Evolutionary conservation across 2,888 invertebrate species (phyloP).

Genomic region (Drosophila villosipedis): DNA sequence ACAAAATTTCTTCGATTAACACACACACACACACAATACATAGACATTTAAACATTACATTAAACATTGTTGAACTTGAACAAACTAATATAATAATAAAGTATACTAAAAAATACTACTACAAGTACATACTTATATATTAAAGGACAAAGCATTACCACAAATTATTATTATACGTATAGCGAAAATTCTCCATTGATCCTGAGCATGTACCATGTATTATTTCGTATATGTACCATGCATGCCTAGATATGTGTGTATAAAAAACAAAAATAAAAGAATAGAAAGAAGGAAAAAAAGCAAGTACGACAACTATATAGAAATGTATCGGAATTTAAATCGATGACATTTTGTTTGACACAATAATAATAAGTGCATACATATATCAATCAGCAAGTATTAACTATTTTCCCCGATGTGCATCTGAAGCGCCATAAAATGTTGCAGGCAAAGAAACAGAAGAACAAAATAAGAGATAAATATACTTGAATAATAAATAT

Average conservation of each 20-base stretch:
- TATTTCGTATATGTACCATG: constrained; percentile 71
- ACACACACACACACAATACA: constrained; percentile 24
- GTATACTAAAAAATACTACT: constrained; percentile 42
- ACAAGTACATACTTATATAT: constrained; percentile 45
- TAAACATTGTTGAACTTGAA: constrained; percentile 72
- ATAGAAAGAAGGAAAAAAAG: constrained; percentile 4
- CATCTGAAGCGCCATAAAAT: constrained; percentile 63
- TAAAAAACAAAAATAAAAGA: constrained; percentile 29
- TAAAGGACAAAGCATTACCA: constrained; percentile 58
- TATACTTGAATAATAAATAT: constrained; percentile 46
- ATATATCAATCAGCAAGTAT: constrained; percentile 68
- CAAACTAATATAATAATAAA: constrained; percentile 52
- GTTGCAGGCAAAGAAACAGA: constrained; percentile 43
- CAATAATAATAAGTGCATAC: constrained; percentile 37
- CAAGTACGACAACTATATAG: constrained; percentile 28
- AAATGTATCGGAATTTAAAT: constrained; percentile 52
- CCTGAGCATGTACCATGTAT: constrained; percentile 64
- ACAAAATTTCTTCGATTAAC: constrained; percentile 50
- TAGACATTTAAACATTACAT: constrained; percentile 34
- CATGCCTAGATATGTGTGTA: constrained; percentile 49
- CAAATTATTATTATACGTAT: constrained; percentile 69
- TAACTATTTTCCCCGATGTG: constrained; percentile 64
- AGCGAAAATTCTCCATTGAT: constrained; percentile 73
- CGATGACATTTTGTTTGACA: constrained; percentile 40
- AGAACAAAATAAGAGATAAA: constrained; percentile 31